phyloP scores from a whole-genome alignment of 2,113 vertebrate species.

The Otolemur garnettii region DNA sequence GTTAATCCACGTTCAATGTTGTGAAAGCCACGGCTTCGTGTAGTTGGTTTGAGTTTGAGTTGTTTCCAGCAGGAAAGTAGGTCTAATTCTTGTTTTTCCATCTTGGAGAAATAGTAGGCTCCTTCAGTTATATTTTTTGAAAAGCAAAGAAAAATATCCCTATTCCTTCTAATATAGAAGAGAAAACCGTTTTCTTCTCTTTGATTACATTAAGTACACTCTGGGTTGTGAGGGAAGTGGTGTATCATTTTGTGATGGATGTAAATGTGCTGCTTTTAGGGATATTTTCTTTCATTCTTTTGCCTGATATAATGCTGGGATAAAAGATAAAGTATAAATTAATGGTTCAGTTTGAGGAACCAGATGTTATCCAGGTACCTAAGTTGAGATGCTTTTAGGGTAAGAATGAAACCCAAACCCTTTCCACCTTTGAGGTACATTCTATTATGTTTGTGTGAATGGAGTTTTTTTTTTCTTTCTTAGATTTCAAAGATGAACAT shows the following conservation, averaged over 20 bases:
- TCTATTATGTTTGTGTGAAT: constrained; percentile 27
- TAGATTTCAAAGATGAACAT: constrained; percentile 37
- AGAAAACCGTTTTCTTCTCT: constrained; percentile 23
- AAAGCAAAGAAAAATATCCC: not conserved
- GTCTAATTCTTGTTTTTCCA: not conserved
- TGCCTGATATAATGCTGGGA: not conserved
- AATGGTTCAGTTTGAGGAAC: constrained; percentile 38
- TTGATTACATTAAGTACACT: constrained; percentile 50
- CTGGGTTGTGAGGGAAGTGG: not conserved
- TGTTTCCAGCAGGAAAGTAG: not conserved
- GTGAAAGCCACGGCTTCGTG: not conserved
- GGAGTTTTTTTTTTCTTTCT: constrained; percentile 11
- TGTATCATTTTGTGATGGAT: constrained; percentile 44
- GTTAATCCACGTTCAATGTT: not conserved
- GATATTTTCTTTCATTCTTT: constrained; percentile 26
- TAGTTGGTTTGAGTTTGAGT: not conserved
- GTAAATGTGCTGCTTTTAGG: constrained; percentile 49
- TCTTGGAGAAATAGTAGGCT: constrained; percentile 16
- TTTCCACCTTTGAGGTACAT: not conserved
- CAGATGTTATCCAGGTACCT: not conserved
- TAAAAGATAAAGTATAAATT: constrained; percentile 25
- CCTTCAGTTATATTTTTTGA: not conserved
- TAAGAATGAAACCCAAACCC: constrained; percentile 6
- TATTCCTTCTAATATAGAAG: constrained; percentile 13
- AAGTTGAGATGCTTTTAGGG: constrained; percentile 22